These are phyloP conservation scores for Argentina silus DNA, from an alignment of 2,797 vertebrate species.

Conservation along the genomic window DNA sequence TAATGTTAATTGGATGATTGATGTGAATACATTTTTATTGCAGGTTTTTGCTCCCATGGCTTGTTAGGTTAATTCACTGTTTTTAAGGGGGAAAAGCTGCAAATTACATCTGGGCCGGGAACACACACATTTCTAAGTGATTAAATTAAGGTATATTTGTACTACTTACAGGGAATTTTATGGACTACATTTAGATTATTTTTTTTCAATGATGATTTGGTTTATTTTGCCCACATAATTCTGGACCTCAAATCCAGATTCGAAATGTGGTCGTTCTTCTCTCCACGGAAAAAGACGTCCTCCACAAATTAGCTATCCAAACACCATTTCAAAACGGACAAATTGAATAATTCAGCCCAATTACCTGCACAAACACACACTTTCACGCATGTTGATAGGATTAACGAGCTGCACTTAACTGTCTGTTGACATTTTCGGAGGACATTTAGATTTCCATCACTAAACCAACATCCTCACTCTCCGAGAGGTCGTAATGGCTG, in stretches of 20 bases:
- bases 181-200: constrained; percentile 29
- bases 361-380: constrained; percentile 70
- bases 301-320: constrained; percentile 66
- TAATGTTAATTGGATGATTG: background rate
- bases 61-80: background rate
- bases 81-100: background rate
- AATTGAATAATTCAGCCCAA: constrained; percentile 73
- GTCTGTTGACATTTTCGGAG: constrained; percentile 55
- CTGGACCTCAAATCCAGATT: constrained; percentile 40
- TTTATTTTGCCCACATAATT: constrained; percentile 53
- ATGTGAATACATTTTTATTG: background rate
- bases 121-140: constrained; percentile 25
- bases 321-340: constrained; percentile 63
- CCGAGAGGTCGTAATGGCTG: constrained; percentile 26
- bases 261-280: constrained; percentile 28
- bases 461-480: constrained; percentile 62
- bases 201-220: constrained; percentile 19
- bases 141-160: constrained; percentile 40
- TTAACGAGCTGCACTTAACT: constrained; percentile 65
- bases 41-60: background rate
- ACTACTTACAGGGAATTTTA: constrained; percentile 33
- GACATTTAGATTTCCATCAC: constrained; percentile 55
- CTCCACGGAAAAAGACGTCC: constrained; percentile 57
- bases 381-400: constrained; percentile 62
- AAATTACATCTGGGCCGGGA: background rate